Percentiles rank a stretch among this genome's conserved stretches.
phyloP scores from a whole-genome alignment of 2,888 invertebrate species.

The Sisyra terminalis region DNA sequence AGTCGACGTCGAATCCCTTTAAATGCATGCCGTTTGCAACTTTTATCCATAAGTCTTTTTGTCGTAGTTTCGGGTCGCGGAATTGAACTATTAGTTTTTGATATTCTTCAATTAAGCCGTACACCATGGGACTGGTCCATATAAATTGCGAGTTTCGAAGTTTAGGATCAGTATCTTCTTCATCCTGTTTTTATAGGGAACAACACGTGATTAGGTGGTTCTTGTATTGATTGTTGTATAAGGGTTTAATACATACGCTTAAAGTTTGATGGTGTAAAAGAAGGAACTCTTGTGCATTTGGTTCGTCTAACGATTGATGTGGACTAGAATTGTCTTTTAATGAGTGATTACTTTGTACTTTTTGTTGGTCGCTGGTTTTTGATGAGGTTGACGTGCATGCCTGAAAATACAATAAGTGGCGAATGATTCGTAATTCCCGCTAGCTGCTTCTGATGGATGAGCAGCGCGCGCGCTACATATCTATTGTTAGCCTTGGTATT shows the following conservation, averaged over 20 bases:
- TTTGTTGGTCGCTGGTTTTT: no score
- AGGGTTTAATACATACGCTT: no score
- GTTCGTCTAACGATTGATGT: no score
- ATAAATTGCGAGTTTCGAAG: constrained; percentile 4
- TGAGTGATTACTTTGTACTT: no score
- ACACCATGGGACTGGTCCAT: constrained; percentile 7
- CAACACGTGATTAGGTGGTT: no score
- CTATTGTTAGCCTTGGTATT: constrained; percentile 6
- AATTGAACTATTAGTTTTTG: constrained; percentile 6
- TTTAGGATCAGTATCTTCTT: constrained; percentile 1
- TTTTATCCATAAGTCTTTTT: constrained; percentile 7
- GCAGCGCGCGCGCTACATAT: constrained; percentile 2
- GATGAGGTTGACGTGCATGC: no score
- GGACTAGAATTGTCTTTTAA: no score
- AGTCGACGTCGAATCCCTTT: constrained; percentile 3
- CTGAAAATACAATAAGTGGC: no score
- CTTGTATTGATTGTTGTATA: no score
- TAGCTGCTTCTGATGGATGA: background rate
- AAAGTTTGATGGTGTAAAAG: no score
- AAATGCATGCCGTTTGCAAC: constrained; percentile 3
- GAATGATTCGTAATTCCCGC: no score
- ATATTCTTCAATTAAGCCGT: constrained; percentile 7
- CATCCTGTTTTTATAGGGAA: background rate
- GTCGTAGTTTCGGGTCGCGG: constrained; percentile 4
- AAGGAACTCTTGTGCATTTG: no score